A percentile compares a stretch with the other conserved stretches of the same genome.
These are phyloP conservation scores for Pao palembangensis DNA, from an alignment of 2,113 vertebrate species.

Conservation along the genomic window DNA sequence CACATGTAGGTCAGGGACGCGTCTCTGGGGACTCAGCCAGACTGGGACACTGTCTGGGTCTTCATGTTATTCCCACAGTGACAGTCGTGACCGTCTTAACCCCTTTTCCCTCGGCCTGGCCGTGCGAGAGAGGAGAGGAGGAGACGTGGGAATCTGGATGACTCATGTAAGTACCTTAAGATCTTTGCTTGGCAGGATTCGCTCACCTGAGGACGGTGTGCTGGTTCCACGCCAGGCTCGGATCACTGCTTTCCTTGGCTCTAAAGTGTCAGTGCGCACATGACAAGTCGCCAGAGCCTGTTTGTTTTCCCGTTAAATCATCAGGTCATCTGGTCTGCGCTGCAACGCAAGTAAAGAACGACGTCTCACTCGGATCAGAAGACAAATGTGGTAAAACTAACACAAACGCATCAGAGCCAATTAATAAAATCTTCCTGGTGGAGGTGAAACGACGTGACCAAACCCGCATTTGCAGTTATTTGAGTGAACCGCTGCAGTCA, in stretches of 20 bases:
- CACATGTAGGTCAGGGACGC: slow-evolving; percentile 38
- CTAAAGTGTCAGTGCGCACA: neutral
- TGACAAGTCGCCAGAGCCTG: neutral
- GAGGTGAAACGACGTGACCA: too few relatives aligned
- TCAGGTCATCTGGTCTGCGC: too few relatives aligned
- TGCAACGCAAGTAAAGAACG: too few relatives aligned
- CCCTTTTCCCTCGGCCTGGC: slow-evolving; percentile 14
- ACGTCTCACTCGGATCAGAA: too few relatives aligned
- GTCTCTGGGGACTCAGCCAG: slow-evolving; percentile 3
- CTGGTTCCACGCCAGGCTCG: slow-evolving; percentile 7
- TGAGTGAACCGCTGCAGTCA: too few relatives aligned
- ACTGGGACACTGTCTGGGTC: slow-evolving; percentile 46
- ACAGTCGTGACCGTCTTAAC: slow-evolving; percentile 29
- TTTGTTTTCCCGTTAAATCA: neutral
- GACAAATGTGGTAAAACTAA: too few relatives aligned
- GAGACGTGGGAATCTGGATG: neutral
- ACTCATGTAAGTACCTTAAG: slow-evolving; percentile 38
- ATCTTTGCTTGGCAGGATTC: slow-evolving; percentile 29
- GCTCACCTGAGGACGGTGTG: slow-evolving; percentile 26
- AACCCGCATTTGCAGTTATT: too few relatives aligned
- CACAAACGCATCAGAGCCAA: too few relatives aligned
- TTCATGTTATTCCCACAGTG: slow-evolving; percentile 12
- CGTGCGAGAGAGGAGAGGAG: neutral
- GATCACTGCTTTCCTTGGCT: neutral
- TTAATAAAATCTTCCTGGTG: too few relatives aligned